Evolutionary conservation across 1,140 invertebrate species (phyloP).

Genomic region (Neuroterus valhalla): DNA sequence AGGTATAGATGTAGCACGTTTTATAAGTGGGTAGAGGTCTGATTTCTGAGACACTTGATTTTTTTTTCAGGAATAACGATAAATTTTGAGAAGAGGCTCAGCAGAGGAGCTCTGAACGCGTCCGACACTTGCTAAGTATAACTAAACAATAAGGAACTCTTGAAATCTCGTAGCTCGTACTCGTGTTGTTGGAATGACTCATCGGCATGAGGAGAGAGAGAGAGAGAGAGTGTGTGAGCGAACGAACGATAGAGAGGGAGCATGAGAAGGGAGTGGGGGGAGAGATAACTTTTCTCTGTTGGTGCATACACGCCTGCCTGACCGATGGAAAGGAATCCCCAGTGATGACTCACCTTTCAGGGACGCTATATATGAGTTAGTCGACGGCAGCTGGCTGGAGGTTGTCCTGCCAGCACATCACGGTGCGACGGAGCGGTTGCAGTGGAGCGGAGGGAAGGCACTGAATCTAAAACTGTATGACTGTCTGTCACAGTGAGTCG

Average conservation of each 20-base stretch:
- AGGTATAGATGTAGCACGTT: conserved; percentile 3
- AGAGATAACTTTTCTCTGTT: conserved; percentile 20
- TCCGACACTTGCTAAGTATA: conserved; percentile 11
- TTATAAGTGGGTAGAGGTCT: neutral
- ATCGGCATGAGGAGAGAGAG: conserved; percentile 19
- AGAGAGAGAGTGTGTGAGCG: neutral
- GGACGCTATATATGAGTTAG: conserved; percentile 9
- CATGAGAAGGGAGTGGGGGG: too few species aligned
- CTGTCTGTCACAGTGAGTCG: conserved; percentile 36
- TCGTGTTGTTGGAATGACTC: conserved; percentile 25
- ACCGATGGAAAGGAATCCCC: conserved; percentile 28
- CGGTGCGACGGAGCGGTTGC: too few species aligned
- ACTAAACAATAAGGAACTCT: conserved; percentile 23
- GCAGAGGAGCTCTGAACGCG: neutral
- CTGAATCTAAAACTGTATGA: neutral
- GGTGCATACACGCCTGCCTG: conserved; percentile 24
- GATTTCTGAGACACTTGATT: too few species aligned
- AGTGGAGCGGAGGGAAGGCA: conserved; percentile 38
- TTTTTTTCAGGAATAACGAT: too few species aligned
- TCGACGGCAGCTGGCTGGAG: conserved; percentile 22
- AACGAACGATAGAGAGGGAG: neutral
- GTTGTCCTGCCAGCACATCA: conserved; percentile 33
- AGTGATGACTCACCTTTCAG: conserved; percentile 33
- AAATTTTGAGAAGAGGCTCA: too few species aligned
- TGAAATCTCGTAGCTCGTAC: conserved; percentile 6